A percentile compares a stretch with the other conserved stretches of the same genome.
phyloP scores from a whole-genome alignment of 2,888 invertebrate genomes.

The Hololepta plana region DNA sequence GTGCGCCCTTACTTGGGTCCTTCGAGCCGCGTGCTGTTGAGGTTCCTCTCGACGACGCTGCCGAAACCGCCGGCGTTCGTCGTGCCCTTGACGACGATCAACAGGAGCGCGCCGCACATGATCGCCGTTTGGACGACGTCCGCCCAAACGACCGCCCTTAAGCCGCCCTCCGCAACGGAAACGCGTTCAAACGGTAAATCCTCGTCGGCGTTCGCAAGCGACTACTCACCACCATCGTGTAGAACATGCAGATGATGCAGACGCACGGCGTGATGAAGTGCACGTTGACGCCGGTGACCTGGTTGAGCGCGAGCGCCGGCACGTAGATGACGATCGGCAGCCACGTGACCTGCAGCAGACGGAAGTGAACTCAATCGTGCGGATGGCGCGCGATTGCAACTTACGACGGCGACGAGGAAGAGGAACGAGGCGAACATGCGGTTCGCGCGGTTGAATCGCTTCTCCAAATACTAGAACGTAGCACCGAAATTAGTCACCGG shows the following conservation, averaged over 20 bases:
- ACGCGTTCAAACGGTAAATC: background rate
- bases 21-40: slow-evolving; percentile 51
- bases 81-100: slow-evolving; percentile 58
- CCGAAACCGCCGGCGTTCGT: slow-evolving; percentile 49
- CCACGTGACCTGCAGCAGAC: slow-evolving; percentile 49
- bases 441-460: slow-evolving; percentile 48
- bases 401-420: slow-evolving; percentile 50
- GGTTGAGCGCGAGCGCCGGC: slow-evolving; percentile 62
- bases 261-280: slow-evolving; percentile 68
- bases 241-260: slow-evolving; percentile 70
- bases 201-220: slow-evolving; percentile 1
- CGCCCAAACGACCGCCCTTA: slow-evolving; percentile 70
- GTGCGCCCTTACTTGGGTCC: slow-evolving; percentile 39
- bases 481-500: slow-evolving; percentile 5
- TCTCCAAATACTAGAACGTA: slow-evolving; percentile 48
- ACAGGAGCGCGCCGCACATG: slow-evolving; percentile 56
- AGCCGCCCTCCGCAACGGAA: slow-evolving; percentile 40
- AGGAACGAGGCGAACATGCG: slow-evolving; percentile 51
- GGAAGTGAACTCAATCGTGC: slow-evolving; percentile 55
- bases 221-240: slow-evolving; percentile 58
- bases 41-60: slow-evolving; percentile 45
- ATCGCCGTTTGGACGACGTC: slow-evolving; percentile 62
- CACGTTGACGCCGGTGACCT: slow-evolving; percentile 71
- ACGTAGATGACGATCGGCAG: slow-evolving; percentile 63
- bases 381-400: slow-evolving; percentile 45